Conservation (phyloP, 2,888 invertebrate genomes). For the Vannuccia rotundouncinata region DNA sequence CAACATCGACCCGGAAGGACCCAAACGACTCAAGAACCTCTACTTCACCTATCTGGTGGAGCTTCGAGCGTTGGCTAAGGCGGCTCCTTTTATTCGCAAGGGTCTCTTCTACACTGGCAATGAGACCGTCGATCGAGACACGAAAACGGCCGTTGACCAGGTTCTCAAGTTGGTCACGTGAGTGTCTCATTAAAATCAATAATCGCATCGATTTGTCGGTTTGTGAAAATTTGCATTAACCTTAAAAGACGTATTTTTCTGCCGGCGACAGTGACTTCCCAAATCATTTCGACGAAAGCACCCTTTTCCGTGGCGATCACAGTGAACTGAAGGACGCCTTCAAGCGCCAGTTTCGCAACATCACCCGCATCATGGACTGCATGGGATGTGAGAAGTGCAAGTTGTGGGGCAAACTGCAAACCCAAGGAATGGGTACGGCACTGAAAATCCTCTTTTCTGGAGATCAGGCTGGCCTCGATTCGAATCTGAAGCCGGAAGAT, state of each 20-base stretch:
- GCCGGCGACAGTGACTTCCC: conserved; percentile 63
- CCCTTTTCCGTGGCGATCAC: conserved; percentile 74
- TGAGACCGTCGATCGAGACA: conserved; percentile 75
- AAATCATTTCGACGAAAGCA: conserved; percentile 87
- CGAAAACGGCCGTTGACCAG: conserved; percentile 73
- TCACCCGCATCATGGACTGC: conserved; percentile 97
- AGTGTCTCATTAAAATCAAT: too few species aligned
- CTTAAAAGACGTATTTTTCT: neutral
- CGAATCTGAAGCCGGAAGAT: too few species aligned
- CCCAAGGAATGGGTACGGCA: conserved; percentile 82
- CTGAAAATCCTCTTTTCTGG: conserved; percentile 91
- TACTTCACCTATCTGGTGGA: conserved; percentile 92
- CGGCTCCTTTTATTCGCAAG: conserved; percentile 61
- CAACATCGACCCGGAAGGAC: conserved; percentile 79
- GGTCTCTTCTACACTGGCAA: conserved; percentile 81
- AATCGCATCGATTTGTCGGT: too few species aligned
- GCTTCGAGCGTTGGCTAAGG: conserved; percentile 83
- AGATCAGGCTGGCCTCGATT: too few species aligned
- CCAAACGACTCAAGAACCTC: conserved; percentile 85
- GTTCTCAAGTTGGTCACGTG: conserved; percentile 68
- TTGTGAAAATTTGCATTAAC: too few species aligned
- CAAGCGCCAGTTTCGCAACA: conserved; percentile 87
- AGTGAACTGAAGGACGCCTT: conserved; percentile 66
- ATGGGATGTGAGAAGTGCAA: conserved; percentile 98
- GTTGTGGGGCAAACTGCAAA: conserved; percentile 90